Percentiles rank a stretch among this genome's conserved stretches.
These are phyloP conservation scores for Mionectes macconnelli DNA, from an alignment of 2,113 vertebrate genomes.

Conservation along the genomic window DNA sequence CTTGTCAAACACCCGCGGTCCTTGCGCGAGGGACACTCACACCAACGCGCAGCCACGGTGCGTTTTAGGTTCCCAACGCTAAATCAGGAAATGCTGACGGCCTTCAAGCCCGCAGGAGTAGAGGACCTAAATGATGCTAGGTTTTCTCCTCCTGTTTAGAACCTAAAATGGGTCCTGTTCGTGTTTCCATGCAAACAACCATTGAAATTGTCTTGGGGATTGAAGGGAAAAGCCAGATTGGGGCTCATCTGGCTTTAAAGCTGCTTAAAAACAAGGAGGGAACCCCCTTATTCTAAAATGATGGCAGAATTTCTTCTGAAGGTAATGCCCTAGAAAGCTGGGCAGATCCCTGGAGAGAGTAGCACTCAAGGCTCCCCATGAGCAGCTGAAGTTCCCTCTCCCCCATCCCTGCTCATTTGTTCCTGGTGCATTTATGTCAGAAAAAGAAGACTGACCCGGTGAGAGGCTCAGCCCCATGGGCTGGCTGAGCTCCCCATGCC, in stretches of 20 bases:
- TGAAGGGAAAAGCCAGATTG: background rate
- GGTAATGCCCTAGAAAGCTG: background rate
- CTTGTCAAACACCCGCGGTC: background rate
- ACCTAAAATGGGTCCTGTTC: background rate
- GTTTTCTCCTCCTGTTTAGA: background rate
- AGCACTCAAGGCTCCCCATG: background rate
- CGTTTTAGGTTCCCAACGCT: background rate
- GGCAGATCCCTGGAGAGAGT: background rate
- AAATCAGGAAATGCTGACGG: background rate
- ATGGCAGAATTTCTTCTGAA: background rate
- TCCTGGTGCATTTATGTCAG: too few species aligned
- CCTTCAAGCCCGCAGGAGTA: background rate
- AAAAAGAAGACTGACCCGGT: accelerated
- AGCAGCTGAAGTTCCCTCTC: background rate
- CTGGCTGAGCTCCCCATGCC: too few species aligned
- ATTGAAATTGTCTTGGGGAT: too few species aligned
- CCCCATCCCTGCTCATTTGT: accelerated
- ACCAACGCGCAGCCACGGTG: accelerated
- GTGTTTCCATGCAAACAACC: background rate
- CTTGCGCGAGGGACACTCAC: too few species aligned
- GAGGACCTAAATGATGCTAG: background rate
- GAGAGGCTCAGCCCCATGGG: background rate
- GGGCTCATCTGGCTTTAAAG: background rate
- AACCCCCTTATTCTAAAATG: background rate
- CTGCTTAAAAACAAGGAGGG: background rate